A percentile compares a stretch with the other conserved stretches of the same genome.
Evolutionary conservation across 2,888 invertebrate genomes (phyloP).

Genomic region (Caenorhabditis panamensis): DNA sequence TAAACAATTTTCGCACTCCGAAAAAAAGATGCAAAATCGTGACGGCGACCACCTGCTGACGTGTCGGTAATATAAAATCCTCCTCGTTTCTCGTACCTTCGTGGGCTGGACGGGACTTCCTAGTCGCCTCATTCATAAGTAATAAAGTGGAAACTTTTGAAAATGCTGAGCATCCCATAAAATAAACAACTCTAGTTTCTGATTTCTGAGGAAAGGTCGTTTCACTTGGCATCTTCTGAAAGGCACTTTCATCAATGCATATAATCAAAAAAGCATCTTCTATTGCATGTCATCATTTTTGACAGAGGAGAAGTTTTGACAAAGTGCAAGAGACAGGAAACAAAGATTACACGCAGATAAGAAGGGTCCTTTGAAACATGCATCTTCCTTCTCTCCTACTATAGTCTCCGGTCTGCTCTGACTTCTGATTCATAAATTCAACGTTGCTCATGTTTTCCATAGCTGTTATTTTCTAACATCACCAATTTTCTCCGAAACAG

Average conservation of each 20-base stretch:
- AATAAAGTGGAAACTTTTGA: neutral
- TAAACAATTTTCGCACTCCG: slow-evolving; percentile 34
- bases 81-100: slow-evolving; percentile 34
- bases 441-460: neutral
- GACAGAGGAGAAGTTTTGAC: slow-evolving; percentile 7
- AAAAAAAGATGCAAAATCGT: slow-evolving; percentile 42
- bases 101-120: slow-evolving; percentile 17
- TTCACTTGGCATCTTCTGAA: slow-evolving; percentile 12
- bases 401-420: no score
- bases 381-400: neutral
- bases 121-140: slow-evolving; percentile 32
- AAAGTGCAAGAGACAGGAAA: slow-evolving; percentile 32
- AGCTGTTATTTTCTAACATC: no score
- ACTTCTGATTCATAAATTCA: no score
- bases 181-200: slow-evolving; percentile 16
- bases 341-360: slow-evolving; percentile 36
- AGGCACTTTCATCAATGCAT: neutral
- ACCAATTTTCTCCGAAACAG: no score
- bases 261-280: slow-evolving; percentile 2
- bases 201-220: slow-evolving; percentile 2
- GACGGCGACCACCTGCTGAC: slow-evolving; percentile 43
- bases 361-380: slow-evolving; percentile 16
- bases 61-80: slow-evolving; percentile 27
- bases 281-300: slow-evolving; percentile 31
- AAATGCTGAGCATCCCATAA: neutral